Evolutionary conservation across 2,797 vertebrate species (phyloP).

Genomic region (Garrulus glandarius): DNA sequence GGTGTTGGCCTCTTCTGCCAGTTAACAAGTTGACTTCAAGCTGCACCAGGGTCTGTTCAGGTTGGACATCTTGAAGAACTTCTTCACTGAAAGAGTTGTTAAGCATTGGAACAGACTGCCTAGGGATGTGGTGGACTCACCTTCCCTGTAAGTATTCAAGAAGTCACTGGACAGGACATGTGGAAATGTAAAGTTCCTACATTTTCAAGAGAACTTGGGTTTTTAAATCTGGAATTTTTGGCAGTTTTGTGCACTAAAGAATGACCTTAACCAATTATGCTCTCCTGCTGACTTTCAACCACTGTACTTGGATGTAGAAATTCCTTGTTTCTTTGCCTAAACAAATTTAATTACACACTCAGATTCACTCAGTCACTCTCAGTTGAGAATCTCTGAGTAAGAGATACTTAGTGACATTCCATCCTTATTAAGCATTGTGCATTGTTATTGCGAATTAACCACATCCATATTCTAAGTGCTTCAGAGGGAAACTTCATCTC

Average conservation of each 20-base stretch:
- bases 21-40: neutral
- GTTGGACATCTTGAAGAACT: neutral
- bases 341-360: conserved; percentile 45
- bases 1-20: neutral
- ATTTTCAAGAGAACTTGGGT: neutral
- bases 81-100: neutral
- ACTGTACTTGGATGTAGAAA: neutral
- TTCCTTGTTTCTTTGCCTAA: neutral
- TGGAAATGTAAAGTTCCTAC: neutral
- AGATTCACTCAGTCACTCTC: conserved; percentile 41
- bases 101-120: neutral
- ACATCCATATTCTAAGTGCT: neutral
- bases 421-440: neutral
- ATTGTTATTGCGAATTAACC: neutral
- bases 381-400: neutral
- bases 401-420: neutral
- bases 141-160: neutral
- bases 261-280: neutral
- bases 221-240: neutral
- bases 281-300: neutral
- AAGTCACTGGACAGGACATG: neutral
- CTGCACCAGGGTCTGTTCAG: neutral
- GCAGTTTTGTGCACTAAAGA: neutral
- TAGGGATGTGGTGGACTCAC: fast-evolving
- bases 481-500: neutral